These are phyloP conservation scores for Muricea muricata DNA, from an alignment of 92 coral and sea anemone species.

Conservation along the genomic window DNA sequence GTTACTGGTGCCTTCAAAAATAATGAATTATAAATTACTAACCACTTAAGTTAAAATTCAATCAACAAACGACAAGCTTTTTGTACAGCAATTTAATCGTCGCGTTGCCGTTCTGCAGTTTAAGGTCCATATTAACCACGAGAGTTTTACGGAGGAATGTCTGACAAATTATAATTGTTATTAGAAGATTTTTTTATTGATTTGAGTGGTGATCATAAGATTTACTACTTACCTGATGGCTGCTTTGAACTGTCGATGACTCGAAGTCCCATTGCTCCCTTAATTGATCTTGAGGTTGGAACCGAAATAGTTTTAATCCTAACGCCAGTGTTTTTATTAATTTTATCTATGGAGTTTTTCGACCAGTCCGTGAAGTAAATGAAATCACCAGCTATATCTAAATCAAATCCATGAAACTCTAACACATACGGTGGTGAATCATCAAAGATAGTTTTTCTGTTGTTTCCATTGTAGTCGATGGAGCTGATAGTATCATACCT, in stretches of 20 bases:
- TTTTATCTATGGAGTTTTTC: constrained; percentile 23
- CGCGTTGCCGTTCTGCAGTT: too few species aligned
- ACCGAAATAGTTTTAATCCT: not conserved
- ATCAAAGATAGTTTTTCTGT: constrained; percentile 33
- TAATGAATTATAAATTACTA: not conserved
- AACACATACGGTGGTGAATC: constrained; percentile 12
- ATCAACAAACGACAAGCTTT: too few species aligned
- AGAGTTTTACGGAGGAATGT: too few species aligned
- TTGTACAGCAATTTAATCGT: too few species aligned
- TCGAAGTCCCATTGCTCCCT: constrained; percentile 53
- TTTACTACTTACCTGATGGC: constrained; percentile 54
- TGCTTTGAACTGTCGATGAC: constrained; percentile 58
- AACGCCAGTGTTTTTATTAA: not conserved
- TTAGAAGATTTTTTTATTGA: not conserved
- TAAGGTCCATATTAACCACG: too few species aligned
- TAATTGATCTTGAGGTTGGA: not conserved
- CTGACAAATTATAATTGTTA: too few species aligned
- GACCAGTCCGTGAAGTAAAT: constrained; percentile 75
- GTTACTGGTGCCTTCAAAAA: constrained; percentile 5
- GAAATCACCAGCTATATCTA: constrained; percentile 56
- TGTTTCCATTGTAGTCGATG: constrained; percentile 66
- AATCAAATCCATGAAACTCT: constrained; percentile 49
- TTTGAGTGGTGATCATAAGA: too few species aligned
- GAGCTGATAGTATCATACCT: constrained; percentile 51
- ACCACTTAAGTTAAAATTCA: too few species aligned